phyloP scores from a whole-genome alignment of 2,888 invertebrate species.

The Cybosia mesomella region DNA sequence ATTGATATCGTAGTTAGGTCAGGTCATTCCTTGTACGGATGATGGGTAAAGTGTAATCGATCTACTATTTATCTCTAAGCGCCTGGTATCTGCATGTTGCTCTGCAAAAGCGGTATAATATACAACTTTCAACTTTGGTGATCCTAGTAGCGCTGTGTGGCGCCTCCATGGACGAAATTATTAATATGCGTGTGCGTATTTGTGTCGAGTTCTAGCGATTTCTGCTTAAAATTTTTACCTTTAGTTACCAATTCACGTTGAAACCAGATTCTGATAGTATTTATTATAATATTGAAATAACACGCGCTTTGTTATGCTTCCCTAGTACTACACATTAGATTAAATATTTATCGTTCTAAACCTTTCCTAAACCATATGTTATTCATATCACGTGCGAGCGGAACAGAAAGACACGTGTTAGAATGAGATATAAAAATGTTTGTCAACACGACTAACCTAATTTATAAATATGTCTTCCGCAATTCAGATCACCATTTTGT shows the following conservation, averaged over 20 bases:
- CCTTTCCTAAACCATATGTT: conserved; percentile 2
- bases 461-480: conserved; percentile 61
- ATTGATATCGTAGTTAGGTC: neutral
- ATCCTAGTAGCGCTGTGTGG: neutral
- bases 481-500: conserved; percentile 8
- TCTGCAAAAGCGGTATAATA: neutral
- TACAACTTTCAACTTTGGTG: neutral
- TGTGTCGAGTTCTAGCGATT: neutral
- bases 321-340: conserved; percentile 1
- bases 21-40: neutral
- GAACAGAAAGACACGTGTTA: conserved; percentile 19
- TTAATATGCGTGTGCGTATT: too few relatives aligned
- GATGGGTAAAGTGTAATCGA: neutral
- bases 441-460: conserved; percentile 73
- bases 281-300: neutral
- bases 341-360: neutral
- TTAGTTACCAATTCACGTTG: too few relatives aligned
- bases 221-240: too few relatives aligned
- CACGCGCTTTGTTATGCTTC: neutral
- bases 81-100: neutral
- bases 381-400: neutral
- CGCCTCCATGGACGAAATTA: too few relatives aligned
- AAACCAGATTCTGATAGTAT: too few relatives aligned
- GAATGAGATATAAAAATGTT: conserved; percentile 65
- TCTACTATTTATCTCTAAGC: neutral